Evolutionary conservation across 2,888 invertebrate species (phyloP).

Genomic region (Lissocephala sabroskyi): DNA sequence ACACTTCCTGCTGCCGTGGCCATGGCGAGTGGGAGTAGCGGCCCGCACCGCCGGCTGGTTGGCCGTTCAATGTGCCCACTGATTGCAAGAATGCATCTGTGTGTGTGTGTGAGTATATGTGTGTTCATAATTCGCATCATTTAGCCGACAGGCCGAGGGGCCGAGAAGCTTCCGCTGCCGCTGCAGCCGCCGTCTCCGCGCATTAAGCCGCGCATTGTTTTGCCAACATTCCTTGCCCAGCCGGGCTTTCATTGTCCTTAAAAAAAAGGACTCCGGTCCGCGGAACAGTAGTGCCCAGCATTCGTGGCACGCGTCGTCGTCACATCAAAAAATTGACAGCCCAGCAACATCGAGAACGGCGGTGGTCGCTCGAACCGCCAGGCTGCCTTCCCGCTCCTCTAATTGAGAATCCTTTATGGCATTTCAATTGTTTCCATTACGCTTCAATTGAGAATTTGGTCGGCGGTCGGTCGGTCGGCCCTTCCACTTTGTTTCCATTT

Average conservation of each 20-base stretch:
- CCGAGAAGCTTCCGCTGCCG: constrained; percentile 19
- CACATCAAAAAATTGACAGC: constrained; percentile 70
- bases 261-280: constrained; percentile 35
- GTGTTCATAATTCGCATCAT: constrained; percentile 41
- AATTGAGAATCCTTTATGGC: constrained; percentile 67
- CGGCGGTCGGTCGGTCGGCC: too few species aligned
- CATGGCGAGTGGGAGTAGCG: background rate
- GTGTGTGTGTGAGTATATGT: too few species aligned
- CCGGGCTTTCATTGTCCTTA: constrained; percentile 46
- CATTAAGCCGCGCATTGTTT: constrained; percentile 32
- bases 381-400: constrained; percentile 29
- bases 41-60: background rate
- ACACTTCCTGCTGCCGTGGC: constrained; percentile 39
- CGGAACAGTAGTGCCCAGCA: constrained; percentile 24
- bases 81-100: constrained; percentile 17
- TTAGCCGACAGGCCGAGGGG: constrained; percentile 9
- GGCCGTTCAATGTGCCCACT: constrained; percentile 1
- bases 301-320: constrained; percentile 56
- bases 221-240: constrained; percentile 16
- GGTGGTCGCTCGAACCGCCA: background rate
- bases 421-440: constrained; percentile 68
- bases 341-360: constrained; percentile 8
- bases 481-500: constrained; percentile 60
- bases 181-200: background rate
- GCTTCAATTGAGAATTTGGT: constrained; percentile 54